A percentile compares a stretch with the other conserved stretches of the same genome.
Evolutionary conservation across 2,888 invertebrate genomes (phyloP).

Genomic region (Drosophila suboccidentalis): DNA sequence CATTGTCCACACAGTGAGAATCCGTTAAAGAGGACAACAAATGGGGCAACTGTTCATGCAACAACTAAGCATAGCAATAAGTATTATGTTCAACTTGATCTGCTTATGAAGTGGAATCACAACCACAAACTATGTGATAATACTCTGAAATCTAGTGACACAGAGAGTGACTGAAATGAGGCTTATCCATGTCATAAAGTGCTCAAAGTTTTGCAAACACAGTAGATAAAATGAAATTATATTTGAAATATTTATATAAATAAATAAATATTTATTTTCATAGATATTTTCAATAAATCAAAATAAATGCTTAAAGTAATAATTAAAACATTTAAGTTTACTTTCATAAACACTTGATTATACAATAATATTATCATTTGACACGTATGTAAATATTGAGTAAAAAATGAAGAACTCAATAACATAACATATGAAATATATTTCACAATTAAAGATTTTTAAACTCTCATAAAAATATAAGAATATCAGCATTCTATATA

Average conservation of each 20-base stretch:
- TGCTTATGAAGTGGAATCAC: constrained; percentile 4
- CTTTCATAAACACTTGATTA: no score
- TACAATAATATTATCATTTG: no score
- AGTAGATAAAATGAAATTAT: neutral
- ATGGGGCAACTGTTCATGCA: constrained; percentile 25
- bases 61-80: constrained; percentile 17
- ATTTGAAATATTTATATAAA: neutral
- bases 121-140: constrained; percentile 11
- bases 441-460: no score
- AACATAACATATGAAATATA: no score
- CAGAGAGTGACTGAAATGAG: neutral
- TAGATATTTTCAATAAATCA: neutral
- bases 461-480: no score
- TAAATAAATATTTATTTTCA: no score
- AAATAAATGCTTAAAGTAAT: no score
- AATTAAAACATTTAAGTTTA: no score
- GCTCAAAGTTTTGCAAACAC: neutral
- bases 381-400: no score
- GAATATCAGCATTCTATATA: no score
- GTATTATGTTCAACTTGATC: constrained; percentile 11
- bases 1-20: constrained; percentile 6
- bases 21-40: constrained; percentile 19
- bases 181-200: neutral
- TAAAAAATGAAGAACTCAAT: no score
- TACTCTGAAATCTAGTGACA: neutral